These are phyloP conservation scores for Ceratitis capitata DNA, from an alignment of 1,140 invertebrate genomes.

Conservation along the genomic window DNA sequence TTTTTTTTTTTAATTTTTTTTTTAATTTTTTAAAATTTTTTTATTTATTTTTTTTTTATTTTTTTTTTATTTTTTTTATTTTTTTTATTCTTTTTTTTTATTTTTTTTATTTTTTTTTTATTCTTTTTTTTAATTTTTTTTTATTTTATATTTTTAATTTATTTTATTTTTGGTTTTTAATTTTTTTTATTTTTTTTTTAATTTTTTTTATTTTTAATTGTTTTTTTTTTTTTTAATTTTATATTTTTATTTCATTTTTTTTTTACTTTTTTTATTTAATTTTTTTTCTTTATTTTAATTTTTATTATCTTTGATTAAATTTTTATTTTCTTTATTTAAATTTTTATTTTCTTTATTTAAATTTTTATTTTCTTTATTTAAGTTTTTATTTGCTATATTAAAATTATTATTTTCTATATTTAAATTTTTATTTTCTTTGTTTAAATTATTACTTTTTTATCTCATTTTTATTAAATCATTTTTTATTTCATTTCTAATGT, in stretches of 20 bases:
- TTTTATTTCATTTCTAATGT: no score
- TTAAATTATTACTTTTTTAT: no score
- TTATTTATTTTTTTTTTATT: not conserved
- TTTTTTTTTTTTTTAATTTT: not conserved
- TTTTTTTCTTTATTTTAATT: not conserved
- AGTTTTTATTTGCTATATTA: no score
- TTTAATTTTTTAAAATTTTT: not conserved
- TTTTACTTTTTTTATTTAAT: not conserved
- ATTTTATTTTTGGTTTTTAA: not conserved
- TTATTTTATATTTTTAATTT: not conserved
- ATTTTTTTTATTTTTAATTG: not conserved
- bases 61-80: not conserved
- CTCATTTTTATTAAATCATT: no score
- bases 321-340: no score
- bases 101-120: not conserved
- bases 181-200: not conserved
- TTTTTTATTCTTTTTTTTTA: not conserved
- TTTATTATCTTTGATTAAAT: not conserved
- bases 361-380: no score
- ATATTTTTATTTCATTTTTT: not conserved
- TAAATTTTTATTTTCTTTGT: no score
- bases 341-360: no score
- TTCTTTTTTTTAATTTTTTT: not conserved
- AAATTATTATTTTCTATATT: no score
- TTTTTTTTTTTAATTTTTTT: not conserved